Evolutionary conservation across 2,113 vertebrate genomes (phyloP).

Genomic region (Coreoperca whiteheadi): DNA sequence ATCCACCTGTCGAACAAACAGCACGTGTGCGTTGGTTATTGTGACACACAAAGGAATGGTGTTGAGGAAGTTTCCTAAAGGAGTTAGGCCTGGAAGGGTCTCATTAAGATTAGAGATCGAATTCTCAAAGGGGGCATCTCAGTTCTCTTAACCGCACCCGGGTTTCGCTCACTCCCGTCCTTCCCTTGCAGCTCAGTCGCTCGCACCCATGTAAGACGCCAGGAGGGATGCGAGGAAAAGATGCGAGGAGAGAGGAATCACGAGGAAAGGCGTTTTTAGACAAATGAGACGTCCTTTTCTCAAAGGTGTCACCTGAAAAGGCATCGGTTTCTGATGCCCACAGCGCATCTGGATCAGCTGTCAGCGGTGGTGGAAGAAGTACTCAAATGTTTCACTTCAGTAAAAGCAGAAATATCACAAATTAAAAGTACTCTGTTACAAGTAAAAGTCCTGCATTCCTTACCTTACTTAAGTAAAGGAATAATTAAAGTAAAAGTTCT

Average conservation of each 20-base stretch:
- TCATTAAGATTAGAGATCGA: background rate
- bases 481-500: no score
- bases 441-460: no score
- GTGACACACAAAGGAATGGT: background rate
- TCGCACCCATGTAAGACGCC: background rate
- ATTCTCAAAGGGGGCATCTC: background rate
- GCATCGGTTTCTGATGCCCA: background rate
- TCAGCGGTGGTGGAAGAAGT: no score
- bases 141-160: background rate
- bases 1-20: background rate
- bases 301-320: background rate
- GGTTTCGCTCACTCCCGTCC: background rate
- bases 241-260: background rate
- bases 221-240: background rate
- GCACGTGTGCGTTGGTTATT: background rate
- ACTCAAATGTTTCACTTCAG: no score
- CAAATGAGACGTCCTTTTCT: background rate
- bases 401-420: no score
- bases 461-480: no score
- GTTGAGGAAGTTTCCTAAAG: background rate
- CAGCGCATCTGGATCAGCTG: no score
- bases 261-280: background rate
- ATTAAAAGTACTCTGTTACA: no score
- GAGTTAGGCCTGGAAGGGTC: background rate
- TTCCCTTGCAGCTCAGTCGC: background rate